Base-by-base conservation (phyloP, 2,797 vertebrate species). In the Syncerus caffer region DNA sequence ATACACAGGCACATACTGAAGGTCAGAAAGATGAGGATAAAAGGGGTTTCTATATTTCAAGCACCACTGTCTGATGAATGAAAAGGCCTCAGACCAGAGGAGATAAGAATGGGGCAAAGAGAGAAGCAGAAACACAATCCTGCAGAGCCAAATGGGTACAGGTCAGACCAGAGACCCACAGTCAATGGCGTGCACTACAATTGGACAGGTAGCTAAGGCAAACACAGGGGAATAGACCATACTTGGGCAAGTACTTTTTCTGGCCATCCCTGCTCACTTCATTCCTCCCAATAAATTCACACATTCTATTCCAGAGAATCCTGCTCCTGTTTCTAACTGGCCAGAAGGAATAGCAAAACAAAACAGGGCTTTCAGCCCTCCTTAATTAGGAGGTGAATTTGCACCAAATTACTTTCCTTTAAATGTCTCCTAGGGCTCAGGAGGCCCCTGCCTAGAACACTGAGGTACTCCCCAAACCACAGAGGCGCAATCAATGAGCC, bases 341-440 rank as follows among this genome's bases (percentile, higher is more conserved):
- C 57, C 50, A 93, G 50, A 93, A 93, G 23, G 47, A 96, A 90
- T 1, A 93, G 47, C 51, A 82, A 97, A 97, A 90, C 78, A 74
- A 74, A 74, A 31, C 8, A 58, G 23, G 80, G 51, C 71, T 96
- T 71, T 86, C 21, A 57, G 76, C 2, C n/a, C 29, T 92, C 57
- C 80, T 93, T 97, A 92, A 97, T 93, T 94, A 96, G 71, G 67
- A 95, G 21, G 74, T 51, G 50, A 92, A 29, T 83, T 64, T 85
- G 85, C 25, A 76, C 45, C 90, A 92, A 95, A 93, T 83, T 89
- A 62, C 79, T 96, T 92, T 92, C 71, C 47, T 96, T 90, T 82
- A 29, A 92, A 89, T 58, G 85, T 79, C 91, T 90, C 82, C 51
- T 93, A 71, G 51, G 93, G 50, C 74, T 95, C 67, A 1, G 31